phyloP scores from a whole-genome alignment of 2,888 invertebrate species.

The Troglohyphantes excavatus region DNA sequence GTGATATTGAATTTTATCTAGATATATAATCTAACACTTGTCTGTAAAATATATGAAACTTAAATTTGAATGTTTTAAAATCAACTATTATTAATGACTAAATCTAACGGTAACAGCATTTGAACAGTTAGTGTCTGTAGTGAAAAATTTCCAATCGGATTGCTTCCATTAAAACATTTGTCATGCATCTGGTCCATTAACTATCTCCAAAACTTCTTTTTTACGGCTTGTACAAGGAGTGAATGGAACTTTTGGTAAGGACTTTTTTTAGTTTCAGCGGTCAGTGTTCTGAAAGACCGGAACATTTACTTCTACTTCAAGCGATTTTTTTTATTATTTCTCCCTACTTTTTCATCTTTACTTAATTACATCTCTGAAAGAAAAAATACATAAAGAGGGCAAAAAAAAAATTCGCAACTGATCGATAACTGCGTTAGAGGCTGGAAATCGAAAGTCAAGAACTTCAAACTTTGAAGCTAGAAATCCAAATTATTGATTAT shows the following conservation, averaged over 20 bases:
- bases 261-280: conserved; percentile 22
- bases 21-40: no score
- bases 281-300: conserved; percentile 40
- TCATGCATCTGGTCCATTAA: conserved; percentile 23
- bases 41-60: no score
- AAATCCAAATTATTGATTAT: conserved; percentile 45
- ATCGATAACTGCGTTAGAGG: conserved; percentile 20
- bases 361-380: conserved; percentile 38
- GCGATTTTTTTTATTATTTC: conserved; percentile 9
- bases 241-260: conserved; percentile 19
- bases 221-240: conserved; percentile 8
- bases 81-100: no score
- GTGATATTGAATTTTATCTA: no score
- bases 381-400: not conserved
- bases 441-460: conserved; percentile 46
- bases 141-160: conserved; percentile 22
- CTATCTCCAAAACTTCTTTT: conserved; percentile 34
- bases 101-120: no score
- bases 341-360: conserved; percentile 29
- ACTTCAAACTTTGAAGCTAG: conserved; percentile 21
- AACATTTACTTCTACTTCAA: conserved; percentile 38
- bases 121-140: not conserved
- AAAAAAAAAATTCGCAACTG: conserved; percentile 7
- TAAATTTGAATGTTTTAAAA: no score
- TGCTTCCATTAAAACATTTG: conserved; percentile 29